Base-by-base conservation (phyloP, 2,888 invertebrate genomes). In the Oxytorus armatus region DNA sequence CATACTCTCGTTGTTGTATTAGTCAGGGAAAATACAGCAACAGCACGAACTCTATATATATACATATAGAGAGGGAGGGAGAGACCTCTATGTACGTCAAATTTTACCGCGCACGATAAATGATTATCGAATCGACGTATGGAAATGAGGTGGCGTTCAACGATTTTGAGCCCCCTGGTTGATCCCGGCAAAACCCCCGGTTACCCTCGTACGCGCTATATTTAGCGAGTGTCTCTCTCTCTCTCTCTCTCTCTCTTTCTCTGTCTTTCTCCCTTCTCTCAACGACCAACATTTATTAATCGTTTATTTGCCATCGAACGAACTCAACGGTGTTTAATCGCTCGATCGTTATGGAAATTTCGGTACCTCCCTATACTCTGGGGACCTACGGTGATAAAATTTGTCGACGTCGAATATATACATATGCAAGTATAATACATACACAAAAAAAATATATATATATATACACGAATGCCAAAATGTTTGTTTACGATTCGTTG, bases 341-440 rank as follows among this genome's bases (percentile, higher is more conserved):
- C 69, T 74, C 80, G 77, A 81, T 81, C 80, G 80, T 77, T 81
- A 81, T 81, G 80, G 80, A 77, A 74, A 81, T 79, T 81, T 59
- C 74, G 74, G 74, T 61, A 36, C 18, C 39, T 66, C 61, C 59
- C 44, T 10, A 21, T 57, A 23, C 23, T 8, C 29, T 72, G 65
- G 49, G 75, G 69, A 69, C 68, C 68, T 63, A 53, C 65, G 55
- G 65, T 51, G 36, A 79, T 72, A 80, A 80, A 80, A 76, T 80
- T 73, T 63, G 72, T 76, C 79, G 61, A 76, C 59, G 65, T 61
- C 39, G 42, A 74, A 49, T 42, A 59, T 55, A 65, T 7, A 29
- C 33, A 33, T 33, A 55, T 47, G 42, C 61, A 68, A 68, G 49
- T 29, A 18, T 65, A 47, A 18, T 47, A 10, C 10, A 47, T n/a